Evolutionary conservation across 2,888 invertebrate genomes (phyloP).

Genomic region (Xestia c-nigrum): DNA sequence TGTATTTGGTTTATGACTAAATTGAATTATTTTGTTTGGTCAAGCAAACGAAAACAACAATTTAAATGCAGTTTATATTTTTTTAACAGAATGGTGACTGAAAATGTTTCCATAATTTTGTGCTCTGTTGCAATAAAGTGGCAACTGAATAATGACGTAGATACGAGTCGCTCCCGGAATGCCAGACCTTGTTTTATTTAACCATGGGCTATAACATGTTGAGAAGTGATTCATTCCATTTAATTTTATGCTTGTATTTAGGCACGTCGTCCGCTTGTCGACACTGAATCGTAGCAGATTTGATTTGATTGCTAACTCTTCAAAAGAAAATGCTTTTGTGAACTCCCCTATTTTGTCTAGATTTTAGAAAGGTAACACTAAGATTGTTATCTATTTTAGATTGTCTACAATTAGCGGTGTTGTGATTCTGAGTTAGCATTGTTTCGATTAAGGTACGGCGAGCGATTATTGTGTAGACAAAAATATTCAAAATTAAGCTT

Average conservation of each 20-base stretch:
- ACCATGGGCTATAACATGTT: constrained; percentile 46
- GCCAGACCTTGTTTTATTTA: no score
- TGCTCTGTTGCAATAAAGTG: no score
- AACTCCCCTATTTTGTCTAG: constrained; percentile 25
- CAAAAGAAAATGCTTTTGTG: constrained; percentile 12
- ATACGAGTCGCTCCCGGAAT: no score
- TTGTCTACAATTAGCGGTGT: constrained; percentile 18
- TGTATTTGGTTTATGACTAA: no score
- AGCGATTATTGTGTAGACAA: constrained; percentile 33
- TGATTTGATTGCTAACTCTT: constrained; percentile 8
- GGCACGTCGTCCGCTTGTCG: constrained; percentile 18
- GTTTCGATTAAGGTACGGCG: constrained; percentile 32
- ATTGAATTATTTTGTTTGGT: no score
- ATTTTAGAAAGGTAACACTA: constrained; percentile 16
- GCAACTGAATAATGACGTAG: no score
- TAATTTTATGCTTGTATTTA: constrained; percentile 50
- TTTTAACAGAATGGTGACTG: no score
- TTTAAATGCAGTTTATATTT: no score
- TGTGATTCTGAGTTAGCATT: constrained; percentile 36
- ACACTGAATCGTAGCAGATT: constrained; percentile 13
- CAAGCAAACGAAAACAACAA: no score
- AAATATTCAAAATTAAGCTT: constrained; percentile 45
- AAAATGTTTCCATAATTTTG: no score
- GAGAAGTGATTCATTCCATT: constrained; percentile 63
- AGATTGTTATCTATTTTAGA: constrained; percentile 10